These are phyloP conservation scores for Schizopygopsis pylzovi DNA, from an alignment of 2,797 vertebrate genomes.

Conservation along the genomic window DNA sequence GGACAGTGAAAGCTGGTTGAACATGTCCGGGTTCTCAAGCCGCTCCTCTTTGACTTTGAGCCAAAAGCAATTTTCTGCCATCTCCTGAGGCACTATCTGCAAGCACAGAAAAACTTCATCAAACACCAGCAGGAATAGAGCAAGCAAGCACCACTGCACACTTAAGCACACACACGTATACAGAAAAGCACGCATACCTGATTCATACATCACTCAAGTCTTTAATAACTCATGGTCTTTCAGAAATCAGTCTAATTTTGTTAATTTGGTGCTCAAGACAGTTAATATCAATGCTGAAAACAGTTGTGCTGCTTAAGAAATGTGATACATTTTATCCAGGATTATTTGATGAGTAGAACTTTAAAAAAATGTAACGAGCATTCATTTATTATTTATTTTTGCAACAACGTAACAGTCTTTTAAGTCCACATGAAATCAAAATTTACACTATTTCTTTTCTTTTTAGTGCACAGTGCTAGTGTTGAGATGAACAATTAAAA, in stretches of 20 bases:
- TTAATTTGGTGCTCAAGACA: background rate
- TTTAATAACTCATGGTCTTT: background rate
- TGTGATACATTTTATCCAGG: background rate
- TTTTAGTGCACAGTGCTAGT: background rate
- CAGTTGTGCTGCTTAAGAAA: background rate
- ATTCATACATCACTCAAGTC: background rate
- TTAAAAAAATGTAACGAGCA: too few species aligned
- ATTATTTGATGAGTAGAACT: background rate
- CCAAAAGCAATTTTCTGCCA: constrained; percentile 97
- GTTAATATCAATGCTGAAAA: background rate
- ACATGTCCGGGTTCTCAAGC: constrained; percentile 92
- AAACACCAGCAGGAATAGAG: constrained; percentile 32
- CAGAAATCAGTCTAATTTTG: background rate
- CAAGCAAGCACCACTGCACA: background rate
- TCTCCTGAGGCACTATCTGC: constrained; percentile 95
- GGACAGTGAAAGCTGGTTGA: constrained; percentile 87
- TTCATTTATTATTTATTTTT: background rate
- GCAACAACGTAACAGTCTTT: background rate
- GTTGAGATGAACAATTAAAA: background rate
- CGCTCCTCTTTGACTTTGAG: constrained; percentile 96
- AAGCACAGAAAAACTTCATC: constrained; percentile 71
- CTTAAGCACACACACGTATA: background rate
- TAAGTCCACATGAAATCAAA: background rate
- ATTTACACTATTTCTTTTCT: background rate
- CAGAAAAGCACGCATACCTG: background rate